Percentiles rank a stretch among this genome's conserved stretches.
These are phyloP conservation scores for Papilio glaucus DNA, from an alignment of 1,140 invertebrate species.

Conservation along the genomic window DNA sequence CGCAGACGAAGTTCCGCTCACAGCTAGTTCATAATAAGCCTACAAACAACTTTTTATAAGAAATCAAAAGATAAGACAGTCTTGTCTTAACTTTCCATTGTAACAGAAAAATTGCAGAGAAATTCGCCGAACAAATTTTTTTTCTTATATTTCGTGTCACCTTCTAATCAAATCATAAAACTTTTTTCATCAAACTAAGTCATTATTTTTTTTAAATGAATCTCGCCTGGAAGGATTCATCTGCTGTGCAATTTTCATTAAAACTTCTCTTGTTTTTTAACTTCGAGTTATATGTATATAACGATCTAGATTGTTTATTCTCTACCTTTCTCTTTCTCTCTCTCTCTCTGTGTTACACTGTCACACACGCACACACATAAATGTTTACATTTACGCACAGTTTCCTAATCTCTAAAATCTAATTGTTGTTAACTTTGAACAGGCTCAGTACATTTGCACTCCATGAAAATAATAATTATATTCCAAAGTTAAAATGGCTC, in stretches of 20 bases:
- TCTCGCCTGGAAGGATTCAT: constrained; percentile 4
- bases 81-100: constrained; percentile 21
- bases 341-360: no score
- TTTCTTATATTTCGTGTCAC: constrained; percentile 20
- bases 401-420: not conserved
- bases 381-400: no score
- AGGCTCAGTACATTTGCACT: not conserved
- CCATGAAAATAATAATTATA: constrained; percentile 20
- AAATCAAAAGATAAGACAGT: constrained; percentile 27
- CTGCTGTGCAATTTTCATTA: not conserved
- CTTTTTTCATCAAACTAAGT: constrained; percentile 24
- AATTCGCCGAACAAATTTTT: constrained; percentile 1
- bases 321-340: no score
- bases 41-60: constrained; percentile 10
- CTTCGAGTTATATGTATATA: not conserved
- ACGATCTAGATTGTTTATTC: no score
- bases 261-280: not conserved
- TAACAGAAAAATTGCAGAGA: constrained; percentile 18
- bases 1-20: no score
- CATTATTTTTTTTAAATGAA: constrained; percentile 5
- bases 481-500: constrained; percentile 10
- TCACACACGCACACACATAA: no score
- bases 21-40: constrained; percentile 21
- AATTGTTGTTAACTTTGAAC: not conserved
- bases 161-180: constrained; percentile 25